Base-by-base conservation (phyloP, 2,113 vertebrate species). In the Eleginops maclovinus region DNA sequence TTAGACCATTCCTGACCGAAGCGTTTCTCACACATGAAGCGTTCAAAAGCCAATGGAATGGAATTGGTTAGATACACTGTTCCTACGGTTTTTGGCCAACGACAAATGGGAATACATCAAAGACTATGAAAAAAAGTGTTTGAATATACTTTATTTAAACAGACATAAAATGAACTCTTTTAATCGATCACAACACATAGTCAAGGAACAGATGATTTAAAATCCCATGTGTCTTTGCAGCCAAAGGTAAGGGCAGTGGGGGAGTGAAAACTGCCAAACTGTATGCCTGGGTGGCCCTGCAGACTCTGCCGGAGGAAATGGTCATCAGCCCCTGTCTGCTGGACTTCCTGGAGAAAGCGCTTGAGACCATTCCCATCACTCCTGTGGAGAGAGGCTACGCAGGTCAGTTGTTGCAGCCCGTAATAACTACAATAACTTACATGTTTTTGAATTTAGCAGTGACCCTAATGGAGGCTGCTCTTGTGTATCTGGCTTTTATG, bases 361-460 rank as follows among this genome's bases (percentile, higher is more conserved):
- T 99, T 81, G 98, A 99, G 92, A 99, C 98, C 67, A 99, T 99
- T 86, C 98, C 98, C 0, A 99, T 99, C 84, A 99, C 98, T 58
- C 97, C 98, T 2, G 95, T 99, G 68, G 98, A 99, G 74, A 95
- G 98, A 60, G 97, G 95, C 88, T 98, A 96, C 9, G 69, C 96
- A 84, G 93, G 98, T 97, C 72, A 17, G 83, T 78, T 28, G 31
- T 36, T 36, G 31, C 31, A 36, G 31, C 31, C 6, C 5, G 31
- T 36, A 4, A 36, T 7, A 36, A 36, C 31, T 36, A 36, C 31
- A 7, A 36, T 7, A 36, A 36, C 31, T 7, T 36, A 8, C 5
- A 36, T 31, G 0, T 31, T 31, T 31, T 31, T 31, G 28, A 31
- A 3, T 1, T 31, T 4, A 31, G 28, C 28, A 31, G 28, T 31